Evolutionary conservation across 2,888 invertebrate species (phyloP).

Genomic region (Drosophila neotestacea): DNA sequence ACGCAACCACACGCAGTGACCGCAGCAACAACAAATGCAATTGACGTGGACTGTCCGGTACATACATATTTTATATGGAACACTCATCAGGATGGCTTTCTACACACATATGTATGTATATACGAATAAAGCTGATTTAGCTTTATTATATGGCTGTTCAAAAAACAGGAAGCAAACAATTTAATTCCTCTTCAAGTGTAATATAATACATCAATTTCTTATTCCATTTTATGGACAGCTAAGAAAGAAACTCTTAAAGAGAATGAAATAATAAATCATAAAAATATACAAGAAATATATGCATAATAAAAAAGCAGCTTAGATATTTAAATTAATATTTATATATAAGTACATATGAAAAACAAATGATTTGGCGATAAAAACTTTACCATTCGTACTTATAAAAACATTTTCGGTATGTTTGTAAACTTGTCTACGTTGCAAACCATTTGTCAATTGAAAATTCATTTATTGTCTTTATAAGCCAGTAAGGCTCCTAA

Average conservation of each 20-base stretch:
- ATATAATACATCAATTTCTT: not conserved
- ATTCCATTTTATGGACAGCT: not conserved
- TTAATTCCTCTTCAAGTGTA: not conserved
- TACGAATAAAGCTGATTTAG: conserved; percentile 17
- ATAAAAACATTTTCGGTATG: not conserved
- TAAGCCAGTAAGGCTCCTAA: conserved; percentile 49
- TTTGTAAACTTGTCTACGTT: conserved; percentile 35
- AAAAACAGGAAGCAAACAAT: not conserved
- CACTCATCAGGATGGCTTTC: conserved; percentile 18
- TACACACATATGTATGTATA: not conserved
- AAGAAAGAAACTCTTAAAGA: not conserved
- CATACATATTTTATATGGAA: conserved; percentile 48
- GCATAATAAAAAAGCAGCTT: not conserved
- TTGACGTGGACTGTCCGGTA: conserved; percentile 38
- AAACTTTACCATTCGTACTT: not conserved
- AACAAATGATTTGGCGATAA: conserved; percentile 1
- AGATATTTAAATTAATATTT: not conserved
- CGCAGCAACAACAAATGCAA: conserved; percentile 61
- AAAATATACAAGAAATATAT: not conserved
- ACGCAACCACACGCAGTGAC: conserved; percentile 16
- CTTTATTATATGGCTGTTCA: conserved; percentile 2
- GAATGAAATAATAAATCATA: not conserved
- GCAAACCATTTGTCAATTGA: conserved; percentile 69
- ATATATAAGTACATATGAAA: not conserved
- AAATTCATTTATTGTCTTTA: conserved; percentile 66